These are phyloP conservation scores for Hephaestus fuliginosus DNA, from an alignment of 2,797 vertebrate genomes.

Conservation along the genomic window DNA sequence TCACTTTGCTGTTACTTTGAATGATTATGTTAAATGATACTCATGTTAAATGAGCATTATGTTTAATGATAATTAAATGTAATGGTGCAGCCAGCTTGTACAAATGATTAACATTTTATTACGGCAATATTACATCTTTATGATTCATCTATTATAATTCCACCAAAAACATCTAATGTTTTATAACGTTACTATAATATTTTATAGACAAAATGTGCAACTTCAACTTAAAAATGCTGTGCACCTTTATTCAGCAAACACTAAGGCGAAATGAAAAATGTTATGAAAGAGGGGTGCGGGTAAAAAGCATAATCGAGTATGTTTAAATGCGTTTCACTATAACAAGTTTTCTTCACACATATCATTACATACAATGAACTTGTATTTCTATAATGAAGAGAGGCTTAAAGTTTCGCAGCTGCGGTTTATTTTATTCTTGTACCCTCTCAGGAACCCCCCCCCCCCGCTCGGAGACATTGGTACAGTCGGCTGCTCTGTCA, in stretches of 20 bases:
- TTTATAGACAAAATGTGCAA: no score
- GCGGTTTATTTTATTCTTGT: neutral
- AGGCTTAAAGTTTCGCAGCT: accelerated
- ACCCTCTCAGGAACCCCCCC: accelerated
- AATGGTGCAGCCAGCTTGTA: no score
- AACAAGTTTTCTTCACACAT: neutral
- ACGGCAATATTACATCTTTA: no score
- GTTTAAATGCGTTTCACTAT: neutral
- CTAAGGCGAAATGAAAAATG: neutral
- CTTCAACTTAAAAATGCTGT: no score
- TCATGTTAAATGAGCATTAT: no score
- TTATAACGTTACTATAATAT: no score
- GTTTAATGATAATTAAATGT: no score
- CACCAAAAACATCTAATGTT: no score
- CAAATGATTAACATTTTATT: neutral
- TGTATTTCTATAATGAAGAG: accelerated
- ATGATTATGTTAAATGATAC: neutral
- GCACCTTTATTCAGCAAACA: no score
- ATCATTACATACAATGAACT: accelerated
- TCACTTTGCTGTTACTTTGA: conserved; percentile 1
- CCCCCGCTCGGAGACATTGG: conserved; percentile 67
- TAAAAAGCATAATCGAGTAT: neutral
- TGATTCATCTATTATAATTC: no score
- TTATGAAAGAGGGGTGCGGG: neutral
- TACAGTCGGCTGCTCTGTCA: conserved; percentile 69